These are phyloP conservation scores for Cricetomys ansorgei DNA, from an alignment of 2,113 vertebrate species.

Conservation along the genomic window DNA sequence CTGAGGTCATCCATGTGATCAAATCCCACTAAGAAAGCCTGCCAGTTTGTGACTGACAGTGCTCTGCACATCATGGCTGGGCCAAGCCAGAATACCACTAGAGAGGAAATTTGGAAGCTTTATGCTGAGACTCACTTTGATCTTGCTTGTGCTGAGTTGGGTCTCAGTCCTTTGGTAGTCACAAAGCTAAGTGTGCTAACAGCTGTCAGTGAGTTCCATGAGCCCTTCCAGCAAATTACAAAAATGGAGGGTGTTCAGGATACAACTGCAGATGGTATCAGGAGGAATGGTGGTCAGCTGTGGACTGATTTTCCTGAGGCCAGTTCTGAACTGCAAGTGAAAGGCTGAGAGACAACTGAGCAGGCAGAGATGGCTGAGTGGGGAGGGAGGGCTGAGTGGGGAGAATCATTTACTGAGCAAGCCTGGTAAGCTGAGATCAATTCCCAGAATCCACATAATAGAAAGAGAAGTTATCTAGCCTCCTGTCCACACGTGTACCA, in stretches of 20 bases:
- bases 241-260: not conserved
- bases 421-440: not conserved
- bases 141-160: not conserved
- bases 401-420: not conserved
- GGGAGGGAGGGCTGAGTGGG: not conserved
- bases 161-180: not conserved
- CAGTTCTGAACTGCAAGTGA: not conserved
- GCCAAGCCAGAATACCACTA: not conserved
- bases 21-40: not conserved
- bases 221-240: not conserved
- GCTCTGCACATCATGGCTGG: not conserved
- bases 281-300: not conserved
- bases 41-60: not conserved
- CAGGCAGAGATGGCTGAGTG: no score
- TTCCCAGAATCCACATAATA: not conserved
- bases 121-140: not conserved
- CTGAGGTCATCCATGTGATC: not conserved
- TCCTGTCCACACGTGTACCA: not conserved
- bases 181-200: not conserved
- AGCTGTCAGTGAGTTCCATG: not conserved
- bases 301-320: not conserved
- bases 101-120: not conserved
- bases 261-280: not conserved
- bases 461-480: not conserved
- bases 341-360: not conserved